phyloP scores from a whole-genome alignment of 2,888 invertebrate species.

The Autographa pulchrina region DNA sequence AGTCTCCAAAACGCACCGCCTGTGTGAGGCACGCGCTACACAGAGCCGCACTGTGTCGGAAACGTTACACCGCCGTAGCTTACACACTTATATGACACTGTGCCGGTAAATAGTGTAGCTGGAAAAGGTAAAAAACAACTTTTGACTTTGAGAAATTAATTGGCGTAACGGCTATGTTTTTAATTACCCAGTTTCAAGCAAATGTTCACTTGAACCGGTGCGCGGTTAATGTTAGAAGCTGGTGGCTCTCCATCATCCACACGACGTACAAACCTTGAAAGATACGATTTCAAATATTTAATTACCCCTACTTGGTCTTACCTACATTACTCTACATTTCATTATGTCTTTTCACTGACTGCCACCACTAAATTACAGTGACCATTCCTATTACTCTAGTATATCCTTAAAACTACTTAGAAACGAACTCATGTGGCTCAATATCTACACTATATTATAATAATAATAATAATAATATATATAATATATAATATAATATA shows the following conservation, averaged over 20 bases:
- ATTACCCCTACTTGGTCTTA: not conserved
- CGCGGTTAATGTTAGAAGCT: constrained; percentile 42
- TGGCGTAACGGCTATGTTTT: constrained; percentile 83
- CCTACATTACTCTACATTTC: not conserved
- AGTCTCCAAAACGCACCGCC: constrained; percentile 68
- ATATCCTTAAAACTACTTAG: too few species aligned
- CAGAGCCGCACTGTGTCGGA: constrained; percentile 46
- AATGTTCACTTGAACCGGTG: constrained; percentile 61
- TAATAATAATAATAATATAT: too few species aligned
- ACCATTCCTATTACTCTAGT: too few species aligned
- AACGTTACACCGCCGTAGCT: constrained; percentile 14
- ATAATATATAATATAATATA: too few species aligned
- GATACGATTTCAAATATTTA: not conserved
- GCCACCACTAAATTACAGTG: not conserved
- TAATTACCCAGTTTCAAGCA: constrained; percentile 76
- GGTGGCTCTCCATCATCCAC: constrained; percentile 19
- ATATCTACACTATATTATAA: too few species aligned
- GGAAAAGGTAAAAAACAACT: constrained; percentile 69
- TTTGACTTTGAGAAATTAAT: constrained; percentile 88
- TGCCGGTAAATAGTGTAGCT: constrained; percentile 47
- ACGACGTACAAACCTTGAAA: not conserved
- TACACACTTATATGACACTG: constrained; percentile 39
- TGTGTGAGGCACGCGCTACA: constrained; percentile 30
- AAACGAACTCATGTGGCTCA: too few species aligned
- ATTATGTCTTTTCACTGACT: not conserved